Conservation (phyloP, 2,113 vertebrate genomes). For the Paradoxurus hermaphroditus region DNA sequence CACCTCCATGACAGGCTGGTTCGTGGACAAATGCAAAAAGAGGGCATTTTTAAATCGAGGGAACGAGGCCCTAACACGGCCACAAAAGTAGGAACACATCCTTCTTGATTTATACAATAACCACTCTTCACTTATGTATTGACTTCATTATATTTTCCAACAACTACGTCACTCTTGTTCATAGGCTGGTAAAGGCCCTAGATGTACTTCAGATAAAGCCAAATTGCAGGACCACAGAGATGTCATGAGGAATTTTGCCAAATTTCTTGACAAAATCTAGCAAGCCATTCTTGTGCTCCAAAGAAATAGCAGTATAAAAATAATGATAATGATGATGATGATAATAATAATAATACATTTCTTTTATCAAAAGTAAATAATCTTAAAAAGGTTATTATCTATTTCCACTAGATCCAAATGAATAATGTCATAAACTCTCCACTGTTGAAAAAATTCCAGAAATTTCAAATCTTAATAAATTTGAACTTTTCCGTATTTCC, state of each 20-base stretch:
- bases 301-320: background rate
- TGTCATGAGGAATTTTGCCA: background rate
- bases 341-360: background rate
- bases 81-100: background rate
- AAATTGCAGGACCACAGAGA: background rate
- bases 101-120: background rate
- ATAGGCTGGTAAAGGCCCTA: background rate
- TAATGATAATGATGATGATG: background rate
- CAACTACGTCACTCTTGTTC: background rate
- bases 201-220: background rate
- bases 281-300: background rate
- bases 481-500: background rate
- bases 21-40: background rate
- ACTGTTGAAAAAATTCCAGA: background rate
- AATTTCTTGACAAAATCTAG: background rate
- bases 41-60: background rate
- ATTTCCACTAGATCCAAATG: background rate
- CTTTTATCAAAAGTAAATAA: background rate
- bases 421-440: background rate
- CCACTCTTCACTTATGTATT: background rate
- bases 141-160: background rate
- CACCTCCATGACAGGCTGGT: background rate
- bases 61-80: rapidly evolving
- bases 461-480: background rate
- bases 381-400: background rate